Conservation (phyloP, 2,797 vertebrate species). For the Lepus oiostolus region DNA sequence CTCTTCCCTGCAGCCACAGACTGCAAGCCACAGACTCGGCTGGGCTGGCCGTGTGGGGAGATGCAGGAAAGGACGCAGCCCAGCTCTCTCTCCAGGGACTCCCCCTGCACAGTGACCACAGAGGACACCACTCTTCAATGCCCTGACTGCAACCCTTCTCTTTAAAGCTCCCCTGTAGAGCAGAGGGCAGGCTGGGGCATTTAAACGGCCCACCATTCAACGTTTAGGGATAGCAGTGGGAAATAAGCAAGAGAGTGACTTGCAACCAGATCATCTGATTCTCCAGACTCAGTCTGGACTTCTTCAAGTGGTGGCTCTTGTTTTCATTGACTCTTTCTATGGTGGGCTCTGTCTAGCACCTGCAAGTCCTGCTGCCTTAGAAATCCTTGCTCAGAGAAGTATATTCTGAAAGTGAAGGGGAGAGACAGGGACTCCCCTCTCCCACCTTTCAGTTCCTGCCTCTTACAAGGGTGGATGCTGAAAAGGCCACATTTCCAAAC, state of each 20-base stretch:
- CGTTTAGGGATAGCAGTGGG: background rate
- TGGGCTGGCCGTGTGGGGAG: background rate
- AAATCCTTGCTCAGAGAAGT: background rate
- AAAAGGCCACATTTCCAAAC: conserved; percentile 7
- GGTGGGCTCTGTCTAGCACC: background rate
- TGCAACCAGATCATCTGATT: background rate
- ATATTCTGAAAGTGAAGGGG: background rate
- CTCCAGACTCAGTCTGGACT: background rate
- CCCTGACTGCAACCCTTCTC: background rate
- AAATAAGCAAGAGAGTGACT: conserved; percentile 8
- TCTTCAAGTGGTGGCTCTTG: background rate
- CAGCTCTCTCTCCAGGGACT: background rate
- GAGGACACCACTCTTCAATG: background rate
- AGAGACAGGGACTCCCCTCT: background rate
- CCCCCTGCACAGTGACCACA: background rate
- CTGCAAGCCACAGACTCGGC: background rate
- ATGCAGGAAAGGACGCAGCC: background rate
- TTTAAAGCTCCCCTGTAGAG: background rate
- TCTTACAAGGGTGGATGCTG: background rate
- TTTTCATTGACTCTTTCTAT: background rate
- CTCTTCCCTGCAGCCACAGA: background rate
- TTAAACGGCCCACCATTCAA: background rate
- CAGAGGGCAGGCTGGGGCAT: background rate
- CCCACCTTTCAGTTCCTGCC: background rate
- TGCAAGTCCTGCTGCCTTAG: background rate